Evolutionary conservation across 1,140 invertebrate species (phyloP).

Genomic region (Nilaparvata lugens): DNA sequence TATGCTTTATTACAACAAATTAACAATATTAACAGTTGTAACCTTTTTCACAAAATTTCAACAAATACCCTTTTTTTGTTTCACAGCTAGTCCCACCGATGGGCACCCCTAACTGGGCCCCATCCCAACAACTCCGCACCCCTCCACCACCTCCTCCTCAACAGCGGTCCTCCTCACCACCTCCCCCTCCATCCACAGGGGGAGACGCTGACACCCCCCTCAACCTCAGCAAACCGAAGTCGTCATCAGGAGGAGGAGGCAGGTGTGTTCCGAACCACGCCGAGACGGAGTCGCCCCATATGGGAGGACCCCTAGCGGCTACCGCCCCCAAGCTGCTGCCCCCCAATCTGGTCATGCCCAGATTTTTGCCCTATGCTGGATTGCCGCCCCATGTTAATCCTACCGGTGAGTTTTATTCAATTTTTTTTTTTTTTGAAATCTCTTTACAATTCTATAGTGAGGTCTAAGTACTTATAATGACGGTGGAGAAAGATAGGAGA

Average conservation of each 20-base stretch:
- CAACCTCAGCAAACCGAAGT: slow-evolving; percentile 81
- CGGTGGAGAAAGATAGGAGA: no score
- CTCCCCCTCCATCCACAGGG: slow-evolving; percentile 32
- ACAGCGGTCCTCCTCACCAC: neutral
- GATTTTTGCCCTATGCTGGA: slow-evolving; percentile 49
- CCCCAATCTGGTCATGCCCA: slow-evolving; percentile 43
- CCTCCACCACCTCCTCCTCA: no score
- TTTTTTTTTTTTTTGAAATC: no score
- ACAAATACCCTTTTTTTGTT: no score
- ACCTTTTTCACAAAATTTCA: no score
- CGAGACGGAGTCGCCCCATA: slow-evolving; percentile 28
- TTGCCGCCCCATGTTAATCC: slow-evolving; percentile 43
- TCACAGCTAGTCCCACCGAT: no score
- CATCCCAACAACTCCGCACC: no score
- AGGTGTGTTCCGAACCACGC: slow-evolving; percentile 38
- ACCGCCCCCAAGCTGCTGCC: slow-evolving; percentile 47
- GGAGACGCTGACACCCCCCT: slow-evolving; percentile 69
- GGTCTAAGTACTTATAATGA: no score
- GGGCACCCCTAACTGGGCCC: no score
- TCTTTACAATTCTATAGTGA: no score
- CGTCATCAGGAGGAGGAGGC: slow-evolving; percentile 24
- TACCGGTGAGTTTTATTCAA: slow-evolving; percentile 4
- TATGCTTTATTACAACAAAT: no score
- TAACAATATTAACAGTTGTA: no score
- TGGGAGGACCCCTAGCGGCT: slow-evolving; percentile 42